Evolutionary conservation across 2,888 invertebrate genomes (phyloP), one percentile per base, ranked within the genome.

Genomic region (Patella pellucida): DNA sequence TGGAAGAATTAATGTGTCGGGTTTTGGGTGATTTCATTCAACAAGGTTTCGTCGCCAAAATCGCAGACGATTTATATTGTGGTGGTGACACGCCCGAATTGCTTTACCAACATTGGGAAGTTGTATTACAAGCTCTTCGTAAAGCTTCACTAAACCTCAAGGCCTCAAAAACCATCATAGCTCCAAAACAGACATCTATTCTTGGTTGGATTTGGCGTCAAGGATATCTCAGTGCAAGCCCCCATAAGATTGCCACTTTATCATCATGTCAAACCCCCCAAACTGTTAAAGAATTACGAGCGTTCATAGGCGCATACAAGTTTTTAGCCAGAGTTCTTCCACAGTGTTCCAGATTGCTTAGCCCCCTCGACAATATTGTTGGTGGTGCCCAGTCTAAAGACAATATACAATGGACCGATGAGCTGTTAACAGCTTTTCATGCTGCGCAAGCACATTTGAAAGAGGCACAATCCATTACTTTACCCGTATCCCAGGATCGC

Each of bases 1-100:
- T 84, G 0, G 83, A 83, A 51, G 84, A 85, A 54, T 54, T 54
- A 54, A 54, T 54, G 54, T 54, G 54, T n/a, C 54, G 54, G 3
- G 54, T 54, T 54, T 68, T 79, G 3, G 81, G 79, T 12, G 71
- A 78, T 52, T 62, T 79, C 2, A 19, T 79, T 27, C 51, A 71
- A 54, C 75, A 79, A 56, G 79, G 78, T 15, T 27, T 73, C 14
- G 74, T 81, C 1, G 62, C 69, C 12, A 81, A 81, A 71, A n/a
- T 81, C 4, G 80, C 79, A n/a, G 80, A 81, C 68, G 79, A 81
- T 62, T 62, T 76, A 9, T 77, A 78, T 54, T 76, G 77, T 41
- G 72, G 78, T 1, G 73, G 72, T 16, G 71, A 78, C 16, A 70
- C 62, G 16, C 52, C 51, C 3, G 68, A 78, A 19, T 68, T 72